A percentile compares a stretch with the other conserved stretches of the same genome.
Evolutionary conservation across 2,797 vertebrate species (phyloP).

Genomic region (Microctenopoma steveboyesi): DNA sequence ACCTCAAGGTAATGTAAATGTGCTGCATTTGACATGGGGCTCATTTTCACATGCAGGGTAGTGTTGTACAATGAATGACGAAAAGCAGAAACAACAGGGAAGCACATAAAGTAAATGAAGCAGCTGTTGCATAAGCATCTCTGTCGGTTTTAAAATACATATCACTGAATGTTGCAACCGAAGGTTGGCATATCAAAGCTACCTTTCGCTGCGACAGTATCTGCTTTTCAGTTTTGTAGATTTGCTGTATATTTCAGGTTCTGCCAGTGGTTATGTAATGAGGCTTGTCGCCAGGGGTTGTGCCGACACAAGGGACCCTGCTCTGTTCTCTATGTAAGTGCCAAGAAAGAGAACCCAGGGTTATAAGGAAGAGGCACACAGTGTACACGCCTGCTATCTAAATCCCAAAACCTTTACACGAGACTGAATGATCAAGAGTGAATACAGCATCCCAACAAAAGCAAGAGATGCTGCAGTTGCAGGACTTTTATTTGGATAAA

Average conservation of each 20-base stretch:
- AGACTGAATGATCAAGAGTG: slow-evolving; percentile 50
- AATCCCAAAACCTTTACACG: slow-evolving; percentile 44
- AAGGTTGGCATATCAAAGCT: slow-evolving; percentile 36
- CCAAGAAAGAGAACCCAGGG: slow-evolving; percentile 53
- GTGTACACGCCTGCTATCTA: slow-evolving; percentile 45
- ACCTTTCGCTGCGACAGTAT: slow-evolving; percentile 22
- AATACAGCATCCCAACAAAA: slow-evolving; percentile 27
- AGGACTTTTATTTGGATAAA: slow-evolving; percentile 22
- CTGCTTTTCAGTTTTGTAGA: slow-evolving; percentile 36
- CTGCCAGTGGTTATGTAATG: slow-evolving; percentile 64
- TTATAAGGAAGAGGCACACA: slow-evolving; percentile 44
- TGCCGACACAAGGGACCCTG: slow-evolving; percentile 48
- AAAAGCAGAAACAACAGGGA: slow-evolving; percentile 17
- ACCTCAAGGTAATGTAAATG: slow-evolving; percentile 16
- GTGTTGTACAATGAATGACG: slow-evolving; percentile 1
- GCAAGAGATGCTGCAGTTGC: slow-evolving; percentile 1
- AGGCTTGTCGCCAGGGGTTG: slow-evolving; percentile 54
- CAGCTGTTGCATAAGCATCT: slow-evolving; percentile 1
- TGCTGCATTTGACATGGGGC: slow-evolving; percentile 9
- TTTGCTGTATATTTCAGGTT: slow-evolving; percentile 57
- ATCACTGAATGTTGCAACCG: slow-evolving; percentile 16
- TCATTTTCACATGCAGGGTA: slow-evolving; percentile 1
- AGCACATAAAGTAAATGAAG: slow-evolving; percentile 8
- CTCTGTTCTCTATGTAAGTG: slow-evolving; percentile 50
- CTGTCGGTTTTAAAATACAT: neutral